A percentile compares a stretch with the other conserved stretches of the same genome.
phyloP scores from a whole-genome alignment of 2,888 invertebrate genomes.

The Trissoscelio sp. region DNA sequence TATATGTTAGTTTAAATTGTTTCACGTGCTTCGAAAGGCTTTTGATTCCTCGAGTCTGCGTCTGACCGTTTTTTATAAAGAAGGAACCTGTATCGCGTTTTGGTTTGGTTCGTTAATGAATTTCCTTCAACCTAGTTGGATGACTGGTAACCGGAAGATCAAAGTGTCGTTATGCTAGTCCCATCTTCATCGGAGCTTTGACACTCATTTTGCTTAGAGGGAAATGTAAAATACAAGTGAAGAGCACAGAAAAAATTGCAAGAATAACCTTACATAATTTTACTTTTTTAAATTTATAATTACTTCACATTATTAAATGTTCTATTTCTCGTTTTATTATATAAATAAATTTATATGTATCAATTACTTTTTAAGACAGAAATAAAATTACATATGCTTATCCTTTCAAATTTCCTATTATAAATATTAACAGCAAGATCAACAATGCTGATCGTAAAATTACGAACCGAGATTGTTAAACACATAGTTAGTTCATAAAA shows the following conservation, averaged over 20 bases:
- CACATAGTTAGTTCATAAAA: background rate
- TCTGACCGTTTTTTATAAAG: constrained; percentile 31
- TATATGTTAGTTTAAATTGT: constrained; percentile 5
- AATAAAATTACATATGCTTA: no score
- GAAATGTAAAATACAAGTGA: background rate
- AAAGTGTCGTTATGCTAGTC: constrained; percentile 49
- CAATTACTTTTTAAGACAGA: no score
- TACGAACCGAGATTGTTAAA: background rate
- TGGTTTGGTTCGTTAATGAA: constrained; percentile 56
- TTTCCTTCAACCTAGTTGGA: constrained; percentile 51
- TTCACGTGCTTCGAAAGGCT: background rate
- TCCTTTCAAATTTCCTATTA: no score
- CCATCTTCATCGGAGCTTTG: constrained; percentile 30
- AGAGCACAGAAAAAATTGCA: background rate
- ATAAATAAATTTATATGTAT: no score
- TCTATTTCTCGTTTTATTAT: no score
- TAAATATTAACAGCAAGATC: no score
- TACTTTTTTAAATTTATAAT: no score
- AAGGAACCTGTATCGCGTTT: constrained; percentile 28
- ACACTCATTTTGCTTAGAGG: constrained; percentile 17
- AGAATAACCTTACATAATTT: background rate
- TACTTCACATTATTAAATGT: no score
- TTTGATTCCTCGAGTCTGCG: constrained; percentile 22
- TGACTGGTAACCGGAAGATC: constrained; percentile 57
- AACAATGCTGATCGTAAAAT: background rate